Evolutionary conservation across 2,113 vertebrate genomes (phyloP).

Genomic region (Lethenteron camtschaticum): DNA sequence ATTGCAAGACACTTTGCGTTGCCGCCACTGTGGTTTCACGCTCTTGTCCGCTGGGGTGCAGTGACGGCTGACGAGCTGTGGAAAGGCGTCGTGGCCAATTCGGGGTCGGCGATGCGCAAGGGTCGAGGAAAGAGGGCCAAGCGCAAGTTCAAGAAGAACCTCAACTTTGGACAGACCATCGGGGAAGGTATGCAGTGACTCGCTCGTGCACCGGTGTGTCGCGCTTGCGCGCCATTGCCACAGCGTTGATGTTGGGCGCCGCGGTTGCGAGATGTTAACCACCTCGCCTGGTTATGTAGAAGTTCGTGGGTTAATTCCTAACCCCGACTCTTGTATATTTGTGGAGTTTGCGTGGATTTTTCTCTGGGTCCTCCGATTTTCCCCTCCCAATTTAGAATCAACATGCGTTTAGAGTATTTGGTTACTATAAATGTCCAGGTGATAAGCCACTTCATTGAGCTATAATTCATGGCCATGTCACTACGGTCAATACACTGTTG

Average conservation of each 20-base stretch:
- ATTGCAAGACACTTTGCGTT: too few relatives aligned
- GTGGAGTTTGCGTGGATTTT: not conserved
- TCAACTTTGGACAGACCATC: slow-evolving; percentile 51
- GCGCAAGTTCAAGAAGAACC: slow-evolving; percentile 42
- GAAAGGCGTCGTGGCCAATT: slow-evolving; percentile 64
- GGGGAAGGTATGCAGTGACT: slow-evolving; percentile 48
- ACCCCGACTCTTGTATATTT: not conserved
- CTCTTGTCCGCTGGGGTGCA: slow-evolving; percentile 14
- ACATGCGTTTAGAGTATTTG: too few relatives aligned
- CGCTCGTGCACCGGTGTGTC: not conserved
- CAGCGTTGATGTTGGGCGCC: not conserved
- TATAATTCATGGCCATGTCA: too few relatives aligned
- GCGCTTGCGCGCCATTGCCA: not conserved
- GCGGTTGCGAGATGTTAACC: not conserved
- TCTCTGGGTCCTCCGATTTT: not conserved
- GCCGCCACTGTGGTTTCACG: too few relatives aligned
- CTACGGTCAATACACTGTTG: too few relatives aligned
- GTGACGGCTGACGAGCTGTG: slow-evolving; percentile 71
- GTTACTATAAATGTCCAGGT: too few relatives aligned
- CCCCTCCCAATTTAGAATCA: too few relatives aligned
- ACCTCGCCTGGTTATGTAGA: not conserved
- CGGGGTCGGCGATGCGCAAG: slow-evolving; percentile 38
- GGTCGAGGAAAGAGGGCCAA: slow-evolving; percentile 70
- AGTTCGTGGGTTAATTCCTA: too few relatives aligned
- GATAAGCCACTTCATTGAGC: too few relatives aligned